A percentile compares a stretch with the other conserved stretches of the same genome.
These are phyloP conservation scores for Nycticebus coucang DNA, from an alignment of 2,113 vertebrate species.

Conservation along the genomic window DNA sequence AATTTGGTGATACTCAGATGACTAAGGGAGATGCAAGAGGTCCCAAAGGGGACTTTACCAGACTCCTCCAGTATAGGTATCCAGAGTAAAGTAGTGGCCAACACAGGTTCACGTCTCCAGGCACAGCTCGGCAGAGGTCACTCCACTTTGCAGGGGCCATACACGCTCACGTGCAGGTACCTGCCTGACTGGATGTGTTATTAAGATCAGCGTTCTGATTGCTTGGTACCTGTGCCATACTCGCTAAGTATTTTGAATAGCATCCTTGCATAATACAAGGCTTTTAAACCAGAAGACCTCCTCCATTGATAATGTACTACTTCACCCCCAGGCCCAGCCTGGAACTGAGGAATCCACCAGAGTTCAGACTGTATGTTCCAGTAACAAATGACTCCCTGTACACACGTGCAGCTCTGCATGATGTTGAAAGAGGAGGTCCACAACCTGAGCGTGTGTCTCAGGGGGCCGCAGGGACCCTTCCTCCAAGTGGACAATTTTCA, in stretches of 20 bases:
- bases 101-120: neutral
- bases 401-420: neutral
- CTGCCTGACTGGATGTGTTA: neutral
- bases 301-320: neutral
- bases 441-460: neutral
- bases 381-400: neutral
- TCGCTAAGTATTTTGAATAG: neutral
- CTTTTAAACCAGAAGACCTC: neutral
- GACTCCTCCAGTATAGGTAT: neutral
- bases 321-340: neutral
- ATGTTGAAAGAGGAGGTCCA: neutral
- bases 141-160: too few relatives aligned
- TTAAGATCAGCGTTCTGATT: neutral
- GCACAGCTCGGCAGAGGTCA: neutral
- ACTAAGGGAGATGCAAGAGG: neutral
- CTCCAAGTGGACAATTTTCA: neutral
- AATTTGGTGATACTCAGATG: neutral
- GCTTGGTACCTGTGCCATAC: neutral
- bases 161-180: rapidly evolving
- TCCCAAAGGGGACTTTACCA: neutral
- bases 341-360: neutral
- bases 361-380: neutral
- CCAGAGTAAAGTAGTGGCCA: neutral
- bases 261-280: neutral
- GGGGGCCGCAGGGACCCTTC: neutral